Evolutionary conservation across 1,140 invertebrate species (phyloP).

Genomic region (Oncopodura yosiiana): DNA sequence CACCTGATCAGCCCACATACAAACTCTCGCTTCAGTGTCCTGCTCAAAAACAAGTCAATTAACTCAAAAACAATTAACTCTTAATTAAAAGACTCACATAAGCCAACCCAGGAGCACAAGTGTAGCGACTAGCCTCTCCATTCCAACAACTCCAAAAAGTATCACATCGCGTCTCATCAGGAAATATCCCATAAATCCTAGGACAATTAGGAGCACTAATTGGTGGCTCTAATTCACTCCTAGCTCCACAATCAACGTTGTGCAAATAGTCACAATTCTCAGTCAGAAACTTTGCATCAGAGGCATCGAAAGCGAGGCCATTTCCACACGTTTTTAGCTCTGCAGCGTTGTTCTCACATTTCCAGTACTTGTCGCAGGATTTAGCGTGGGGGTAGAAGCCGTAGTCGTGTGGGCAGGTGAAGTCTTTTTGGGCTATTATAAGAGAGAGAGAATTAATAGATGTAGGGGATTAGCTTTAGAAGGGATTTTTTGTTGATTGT

Average conservation of each 20-base stretch:
- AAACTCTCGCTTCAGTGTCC: conserved; percentile 80
- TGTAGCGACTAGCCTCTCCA: conserved; percentile 81
- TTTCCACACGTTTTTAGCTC: conserved; percentile 89
- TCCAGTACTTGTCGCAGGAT: conserved; percentile 92
- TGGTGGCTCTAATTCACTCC: conserved; percentile 72
- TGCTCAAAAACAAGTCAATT: no score
- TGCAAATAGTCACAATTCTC: conserved; percentile 93
- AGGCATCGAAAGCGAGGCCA: conserved; percentile 80
- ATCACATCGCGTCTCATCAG: conserved; percentile 67
- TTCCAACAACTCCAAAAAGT: conserved; percentile 96
- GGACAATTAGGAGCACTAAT: conserved; percentile 74
- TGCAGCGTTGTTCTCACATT: conserved; percentile 78
- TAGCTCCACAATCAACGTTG: conserved; percentile 87
- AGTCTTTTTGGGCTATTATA: conserved; percentile 54
- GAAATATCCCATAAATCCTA: conserved; percentile 82
- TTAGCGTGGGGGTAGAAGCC: conserved; percentile 82
- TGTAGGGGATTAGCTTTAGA: no score
- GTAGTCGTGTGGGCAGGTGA: conserved; percentile 89
- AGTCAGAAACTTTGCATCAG: conserved; percentile 75
- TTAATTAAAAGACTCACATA: conserved; percentile 62
- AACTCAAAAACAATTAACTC: background rate
- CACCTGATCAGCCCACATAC: conserved; percentile 90
- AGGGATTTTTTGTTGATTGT: no score
- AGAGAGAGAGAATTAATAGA: no score
- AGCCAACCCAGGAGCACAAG: conserved; percentile 85